phyloP scores from a whole-genome alignment of 2,797 vertebrate genomes.

The Poecilia picta region DNA sequence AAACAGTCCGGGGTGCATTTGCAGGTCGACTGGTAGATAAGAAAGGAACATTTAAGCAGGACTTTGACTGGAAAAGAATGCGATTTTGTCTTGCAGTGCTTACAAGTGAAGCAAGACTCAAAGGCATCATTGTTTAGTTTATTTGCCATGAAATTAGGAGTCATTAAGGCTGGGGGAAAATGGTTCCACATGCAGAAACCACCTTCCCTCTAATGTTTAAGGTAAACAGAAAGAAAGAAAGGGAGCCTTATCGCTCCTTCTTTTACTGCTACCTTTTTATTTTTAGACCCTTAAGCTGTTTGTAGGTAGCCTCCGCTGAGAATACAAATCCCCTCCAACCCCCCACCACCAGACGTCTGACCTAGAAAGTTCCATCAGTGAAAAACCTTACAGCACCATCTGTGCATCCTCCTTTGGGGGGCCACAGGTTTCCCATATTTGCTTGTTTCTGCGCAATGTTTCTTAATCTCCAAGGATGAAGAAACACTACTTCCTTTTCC shows the following conservation, averaged over 20 bases:
- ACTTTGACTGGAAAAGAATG: conserved; percentile 66
- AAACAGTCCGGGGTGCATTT: conserved; percentile 16
- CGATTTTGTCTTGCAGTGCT: conserved; percentile 53
- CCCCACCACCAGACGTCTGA: conserved; percentile 24
- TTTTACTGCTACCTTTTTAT: conserved; percentile 19
- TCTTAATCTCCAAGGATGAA: conserved; percentile 18
- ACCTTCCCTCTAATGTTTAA: conserved; percentile 63
- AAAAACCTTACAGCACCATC: conserved; percentile 42
- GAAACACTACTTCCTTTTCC: conserved; percentile 14
- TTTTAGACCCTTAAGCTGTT: conserved; percentile 31
- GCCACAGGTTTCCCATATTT: neutral
- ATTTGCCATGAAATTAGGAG: conserved; percentile 80
- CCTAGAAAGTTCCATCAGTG: conserved; percentile 43
- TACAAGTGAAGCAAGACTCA: conserved; percentile 70
- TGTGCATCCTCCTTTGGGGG: conserved; percentile 24
- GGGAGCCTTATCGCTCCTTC: neutral
- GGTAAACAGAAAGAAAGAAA: conserved; percentile 57
- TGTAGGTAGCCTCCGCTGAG: conserved; percentile 31
- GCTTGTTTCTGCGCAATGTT: conserved; percentile 42
- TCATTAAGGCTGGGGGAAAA: conserved; percentile 67
- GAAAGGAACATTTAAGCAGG: conserved; percentile 57
- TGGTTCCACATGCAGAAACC: conserved; percentile 74
- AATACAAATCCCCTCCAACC: conserved; percentile 20
- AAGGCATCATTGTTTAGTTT: conserved; percentile 73
- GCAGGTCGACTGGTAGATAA: conserved; percentile 70